Evolutionary conservation across 2,797 vertebrate species (phyloP), one percentile per base, ranked within the genome.

Genomic region (Halcyon chelicuti): DNA sequence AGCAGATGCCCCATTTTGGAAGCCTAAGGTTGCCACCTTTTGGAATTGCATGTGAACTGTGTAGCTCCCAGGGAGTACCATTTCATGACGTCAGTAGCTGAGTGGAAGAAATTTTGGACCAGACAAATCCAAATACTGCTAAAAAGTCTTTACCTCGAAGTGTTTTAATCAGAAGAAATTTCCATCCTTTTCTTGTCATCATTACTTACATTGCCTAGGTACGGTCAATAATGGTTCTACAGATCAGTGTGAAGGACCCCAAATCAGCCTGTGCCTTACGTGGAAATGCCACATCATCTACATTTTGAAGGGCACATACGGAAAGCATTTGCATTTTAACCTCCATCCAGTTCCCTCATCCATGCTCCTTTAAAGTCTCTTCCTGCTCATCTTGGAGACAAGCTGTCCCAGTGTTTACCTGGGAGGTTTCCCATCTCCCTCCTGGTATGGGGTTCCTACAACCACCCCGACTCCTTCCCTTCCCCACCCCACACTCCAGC

Each of bases 1-100:
- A n/a, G 70, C 58, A 86, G 72, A 85, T 40, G 49, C 68, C 72
- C 62, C n/a, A 60, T 33, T 88, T 78, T 33, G 83, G 54, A 95
- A 96, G 93, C 71, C 85, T 92, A 86, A 94, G 85, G 88, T 92
- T 96, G 94, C 92, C 95, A 93, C 93, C 94, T 96, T 90, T 97
- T 93, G 94, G 94, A 94, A 92, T 17, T 74, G 35, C 26, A 46
- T 49, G 78, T 74, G 91, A 95, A 96, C 81, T 94, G 85, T 95
- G 89, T 86, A 44, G 57, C 63, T 95, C 55, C 57, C 67, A 78
- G 0, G 0, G 17, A 75, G 42, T 47, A 51, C 71, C 67, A 66
- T 81, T 90, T 73, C 47, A 49, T 9, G 31, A 90, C 28, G 62
- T 81, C 57, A 88, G n/a, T 7, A 87, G 31, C 42, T 80, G 33